These are phyloP conservation scores for Cephus sareptanus DNA, from an alignment of 2,888 invertebrate genomes.

Conservation along the genomic window DNA sequence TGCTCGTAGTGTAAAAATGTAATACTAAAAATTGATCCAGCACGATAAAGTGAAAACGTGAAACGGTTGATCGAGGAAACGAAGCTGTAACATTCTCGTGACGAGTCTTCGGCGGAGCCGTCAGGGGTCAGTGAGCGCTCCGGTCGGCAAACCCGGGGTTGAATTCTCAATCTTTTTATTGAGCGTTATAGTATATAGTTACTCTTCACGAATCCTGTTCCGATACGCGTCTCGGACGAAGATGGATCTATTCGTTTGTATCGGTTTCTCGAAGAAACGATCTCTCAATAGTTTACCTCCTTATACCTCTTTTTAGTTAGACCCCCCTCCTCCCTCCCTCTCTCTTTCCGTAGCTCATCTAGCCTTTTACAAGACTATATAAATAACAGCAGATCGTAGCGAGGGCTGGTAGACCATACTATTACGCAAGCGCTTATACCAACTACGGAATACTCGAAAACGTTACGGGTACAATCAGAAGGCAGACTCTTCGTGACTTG, in stretches of 20 bases:
- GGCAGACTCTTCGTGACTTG: no score
- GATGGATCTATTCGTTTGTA: no score
- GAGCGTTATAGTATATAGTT: background rate
- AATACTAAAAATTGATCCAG: no score
- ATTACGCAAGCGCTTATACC: no score
- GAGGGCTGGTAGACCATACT: no score
- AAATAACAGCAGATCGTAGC: no score
- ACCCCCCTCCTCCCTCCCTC: background rate
- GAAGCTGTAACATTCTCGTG: constrained; percentile 35
- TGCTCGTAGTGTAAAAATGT: no score
- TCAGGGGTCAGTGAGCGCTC: constrained; percentile 52
- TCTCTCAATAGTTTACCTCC: background rate
- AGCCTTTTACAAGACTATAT: no score
- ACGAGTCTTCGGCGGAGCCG: constrained; percentile 44
- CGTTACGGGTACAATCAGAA: no score
- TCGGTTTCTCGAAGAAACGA: constrained; percentile 11
- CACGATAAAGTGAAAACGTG: constrained; percentile 44
- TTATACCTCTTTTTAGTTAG: background rate
- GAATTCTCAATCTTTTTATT: constrained; percentile 42
- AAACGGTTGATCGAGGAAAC: background rate
- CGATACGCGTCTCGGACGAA: background rate
- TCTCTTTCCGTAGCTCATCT: background rate
- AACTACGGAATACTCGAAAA: no score
- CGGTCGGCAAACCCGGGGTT: constrained; percentile 46
- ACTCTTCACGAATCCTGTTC: constrained; percentile 2